phyloP scores from a whole-genome alignment of 2,113 vertebrate genomes.

The Theristicus caerulescens region DNA sequence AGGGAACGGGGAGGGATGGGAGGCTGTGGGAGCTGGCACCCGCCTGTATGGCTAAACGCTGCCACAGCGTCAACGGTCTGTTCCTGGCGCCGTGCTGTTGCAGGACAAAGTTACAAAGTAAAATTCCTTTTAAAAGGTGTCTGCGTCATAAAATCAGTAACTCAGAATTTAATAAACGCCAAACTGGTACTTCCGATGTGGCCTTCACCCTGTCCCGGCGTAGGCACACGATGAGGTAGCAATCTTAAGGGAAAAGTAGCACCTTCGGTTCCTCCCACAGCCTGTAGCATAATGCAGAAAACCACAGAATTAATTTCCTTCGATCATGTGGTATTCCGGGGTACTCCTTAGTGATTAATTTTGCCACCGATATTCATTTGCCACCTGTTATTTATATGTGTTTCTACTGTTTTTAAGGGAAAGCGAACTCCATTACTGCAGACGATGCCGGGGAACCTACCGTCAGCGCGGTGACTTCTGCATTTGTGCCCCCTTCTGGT shows the following conservation, averaged over 20 bases:
- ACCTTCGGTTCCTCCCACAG: background rate
- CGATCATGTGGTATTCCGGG: background rate
- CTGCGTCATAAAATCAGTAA: background rate
- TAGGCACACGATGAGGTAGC: background rate
- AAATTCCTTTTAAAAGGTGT: background rate
- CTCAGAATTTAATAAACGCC: background rate
- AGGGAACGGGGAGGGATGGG: fast-evolving
- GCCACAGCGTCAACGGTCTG: fast-evolving
- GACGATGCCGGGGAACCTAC: background rate
- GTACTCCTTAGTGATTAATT: background rate
- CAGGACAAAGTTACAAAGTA: background rate
- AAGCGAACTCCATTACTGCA: background rate
- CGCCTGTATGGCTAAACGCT: fast-evolving
- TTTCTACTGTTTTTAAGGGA: background rate
- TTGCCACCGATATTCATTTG: background rate
- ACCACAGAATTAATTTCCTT: background rate
- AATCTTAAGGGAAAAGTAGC: background rate
- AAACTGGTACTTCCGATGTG: background rate
- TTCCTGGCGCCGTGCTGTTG: background rate
- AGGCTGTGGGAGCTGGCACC: fast-evolving
- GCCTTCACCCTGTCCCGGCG: background rate
- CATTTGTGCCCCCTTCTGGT: background rate
- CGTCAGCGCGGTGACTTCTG: background rate
- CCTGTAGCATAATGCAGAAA: background rate
- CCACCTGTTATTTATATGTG: background rate